Conservation (phyloP, 2,888 invertebrate genomes). For the Eupithecia vulgata region DNA sequence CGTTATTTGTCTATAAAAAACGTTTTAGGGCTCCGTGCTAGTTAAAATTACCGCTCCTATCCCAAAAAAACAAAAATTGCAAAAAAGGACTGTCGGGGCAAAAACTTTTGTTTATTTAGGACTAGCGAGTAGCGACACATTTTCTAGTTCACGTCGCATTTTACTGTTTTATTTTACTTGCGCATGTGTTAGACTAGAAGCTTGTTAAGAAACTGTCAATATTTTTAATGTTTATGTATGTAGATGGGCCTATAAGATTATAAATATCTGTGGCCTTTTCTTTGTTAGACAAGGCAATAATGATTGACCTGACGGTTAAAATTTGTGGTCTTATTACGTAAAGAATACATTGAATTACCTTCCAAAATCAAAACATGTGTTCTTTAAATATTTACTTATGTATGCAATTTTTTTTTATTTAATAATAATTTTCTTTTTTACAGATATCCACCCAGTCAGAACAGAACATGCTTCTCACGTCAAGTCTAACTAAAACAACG, state of each 20-base stretch:
- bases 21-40: neutral
- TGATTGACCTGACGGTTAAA: no score
- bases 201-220: neutral
- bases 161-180: constrained; percentile 32
- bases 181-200: constrained; percentile 1
- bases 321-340: neutral
- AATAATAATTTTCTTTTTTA: constrained; percentile 10
- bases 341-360: neutral
- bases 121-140: constrained; percentile 34
- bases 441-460: constrained; percentile 17
- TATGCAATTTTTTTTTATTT: neutral
- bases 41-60: constrained; percentile 4
- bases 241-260: no score
- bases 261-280: no score
- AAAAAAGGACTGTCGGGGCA: constrained; percentile 18
- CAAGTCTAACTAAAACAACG: constrained; percentile 20
- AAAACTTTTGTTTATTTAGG: constrained; percentile 44
- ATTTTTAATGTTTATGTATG: neutral
- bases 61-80: constrained; percentile 22
- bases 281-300: no score
- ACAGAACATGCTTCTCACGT: constrained; percentile 3
- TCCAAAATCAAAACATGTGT: neutral
- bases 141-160: constrained; percentile 21
- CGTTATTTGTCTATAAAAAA: neutral
- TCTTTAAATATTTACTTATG: neutral